These are phyloP conservation scores for Falco novaeseelandiae DNA, from an alignment of 2,797 vertebrate species.

Conservation along the genomic window DNA sequence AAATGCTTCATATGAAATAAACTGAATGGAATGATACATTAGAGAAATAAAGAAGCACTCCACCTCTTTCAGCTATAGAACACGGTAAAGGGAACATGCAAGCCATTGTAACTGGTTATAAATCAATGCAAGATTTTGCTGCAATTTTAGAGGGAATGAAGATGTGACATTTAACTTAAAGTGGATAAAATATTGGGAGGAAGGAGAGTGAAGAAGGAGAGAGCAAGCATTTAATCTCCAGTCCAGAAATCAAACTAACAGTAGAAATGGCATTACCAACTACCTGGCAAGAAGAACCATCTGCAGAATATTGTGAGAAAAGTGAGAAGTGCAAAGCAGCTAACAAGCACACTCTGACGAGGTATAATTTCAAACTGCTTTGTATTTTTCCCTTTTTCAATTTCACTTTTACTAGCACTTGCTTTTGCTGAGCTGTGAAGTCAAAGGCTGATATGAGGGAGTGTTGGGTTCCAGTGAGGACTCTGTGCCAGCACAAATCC, in stretches of 20 bases:
- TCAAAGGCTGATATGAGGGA: too few relatives aligned
- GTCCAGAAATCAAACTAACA: neutral
- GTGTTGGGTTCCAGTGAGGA: neutral
- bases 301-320: neutral
- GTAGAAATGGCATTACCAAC: neutral
- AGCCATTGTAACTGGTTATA: neutral
- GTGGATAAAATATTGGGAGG: neutral
- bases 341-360: neutral
- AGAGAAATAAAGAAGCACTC: neutral
- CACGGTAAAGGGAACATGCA: neutral
- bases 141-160: neutral
- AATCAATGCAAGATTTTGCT: neutral
- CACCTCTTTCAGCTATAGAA: neutral
- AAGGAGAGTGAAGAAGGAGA: too few relatives aligned
- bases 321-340: neutral
- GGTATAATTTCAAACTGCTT: neutral
- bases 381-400: neutral
- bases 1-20: neutral
- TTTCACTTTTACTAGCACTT: neutral
- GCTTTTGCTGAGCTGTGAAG: too few relatives aligned
- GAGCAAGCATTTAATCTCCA: neutral
- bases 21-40: neutral
- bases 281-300: neutral
- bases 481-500: neutral
- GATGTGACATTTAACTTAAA: neutral